phyloP scores from a whole-genome alignment of 1,140 invertebrate genomes.

The Hyles vespertilio region DNA sequence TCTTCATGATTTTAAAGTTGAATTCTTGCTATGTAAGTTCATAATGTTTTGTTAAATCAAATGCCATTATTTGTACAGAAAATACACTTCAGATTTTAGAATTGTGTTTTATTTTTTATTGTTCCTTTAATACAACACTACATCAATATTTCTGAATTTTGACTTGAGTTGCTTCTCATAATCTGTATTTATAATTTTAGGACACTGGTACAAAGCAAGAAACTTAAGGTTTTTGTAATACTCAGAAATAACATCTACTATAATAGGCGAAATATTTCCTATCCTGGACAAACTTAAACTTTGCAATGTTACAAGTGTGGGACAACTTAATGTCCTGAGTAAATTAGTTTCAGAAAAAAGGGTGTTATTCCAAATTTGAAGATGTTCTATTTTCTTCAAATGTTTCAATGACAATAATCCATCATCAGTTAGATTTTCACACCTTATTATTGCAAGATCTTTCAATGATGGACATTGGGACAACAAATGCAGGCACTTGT shows the following conservation, averaged over 20 bases:
- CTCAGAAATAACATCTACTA: constrained; percentile 61
- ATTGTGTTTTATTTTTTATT: constrained; percentile 8
- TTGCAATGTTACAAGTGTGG: constrained; percentile 42
- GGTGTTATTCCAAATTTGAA: constrained; percentile 69
- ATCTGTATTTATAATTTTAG: constrained; percentile 58
- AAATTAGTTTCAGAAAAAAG: constrained; percentile 56
- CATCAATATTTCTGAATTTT: constrained; percentile 68
- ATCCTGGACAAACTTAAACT: constrained; percentile 67
- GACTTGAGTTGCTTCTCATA: constrained; percentile 64
- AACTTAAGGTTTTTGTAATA: constrained; percentile 64
- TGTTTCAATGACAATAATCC: constrained; percentile 48
- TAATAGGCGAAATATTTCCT: constrained; percentile 51
- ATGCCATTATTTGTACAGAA: constrained; percentile 49
- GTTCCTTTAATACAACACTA: constrained; percentile 45
- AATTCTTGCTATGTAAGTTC: too few relatives aligned
- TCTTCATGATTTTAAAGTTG: too few relatives aligned
- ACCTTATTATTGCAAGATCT: constrained; percentile 62
- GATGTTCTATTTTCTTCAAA: constrained; percentile 45
- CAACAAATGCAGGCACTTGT: constrained; percentile 48
- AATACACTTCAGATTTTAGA: constrained; percentile 23
- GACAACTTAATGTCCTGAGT: constrained; percentile 42
- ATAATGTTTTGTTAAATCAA: constrained; percentile 12
- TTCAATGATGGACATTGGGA: constrained; percentile 49
- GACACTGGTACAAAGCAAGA: constrained; percentile 67
- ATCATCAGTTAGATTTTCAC: constrained; percentile 62